Conservation (phyloP, 2,888 invertebrate species). For the Cetonia aurata region DNA sequence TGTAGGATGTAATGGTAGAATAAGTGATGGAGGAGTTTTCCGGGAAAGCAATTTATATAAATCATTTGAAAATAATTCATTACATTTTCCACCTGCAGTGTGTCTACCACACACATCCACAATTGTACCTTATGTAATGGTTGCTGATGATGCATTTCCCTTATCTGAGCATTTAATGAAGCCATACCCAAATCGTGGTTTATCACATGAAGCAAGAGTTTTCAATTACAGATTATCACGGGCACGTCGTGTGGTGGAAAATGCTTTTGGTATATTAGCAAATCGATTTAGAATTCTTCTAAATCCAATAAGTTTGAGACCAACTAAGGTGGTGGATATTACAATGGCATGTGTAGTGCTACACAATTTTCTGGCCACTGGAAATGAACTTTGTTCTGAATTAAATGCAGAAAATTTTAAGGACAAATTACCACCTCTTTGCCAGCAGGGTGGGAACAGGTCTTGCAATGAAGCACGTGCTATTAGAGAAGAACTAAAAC, state of each 20-base stretch:
- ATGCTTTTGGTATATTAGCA: slow-evolving; percentile 48
- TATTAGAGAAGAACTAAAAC: background rate
- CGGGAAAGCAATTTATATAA: slow-evolving; percentile 47
- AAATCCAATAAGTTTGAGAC: slow-evolving; percentile 42
- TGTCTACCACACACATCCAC: slow-evolving; percentile 48
- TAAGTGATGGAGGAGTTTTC: slow-evolving; percentile 54
- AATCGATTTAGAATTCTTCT: slow-evolving; percentile 47
- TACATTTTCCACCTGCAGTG: slow-evolving; percentile 46
- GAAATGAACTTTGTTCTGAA: slow-evolving; percentile 1
- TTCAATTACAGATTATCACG: slow-evolving; percentile 56
- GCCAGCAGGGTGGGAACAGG: background rate
- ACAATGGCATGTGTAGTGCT: slow-evolving; percentile 45
- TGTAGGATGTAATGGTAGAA: slow-evolving; percentile 47
- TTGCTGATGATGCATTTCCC: slow-evolving; percentile 56
- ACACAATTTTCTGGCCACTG: slow-evolving; percentile 47
- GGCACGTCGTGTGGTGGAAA: slow-evolving; percentile 47
- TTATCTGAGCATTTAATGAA: slow-evolving; percentile 55
- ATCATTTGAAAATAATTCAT: slow-evolving; percentile 47
- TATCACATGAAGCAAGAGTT: slow-evolving; percentile 52
- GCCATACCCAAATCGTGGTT: slow-evolving; percentile 52
- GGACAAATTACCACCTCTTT: background rate
- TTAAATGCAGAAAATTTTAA: slow-evolving; percentile 1
- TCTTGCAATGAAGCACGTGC: slow-evolving; percentile 6
- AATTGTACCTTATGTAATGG: slow-evolving; percentile 40
- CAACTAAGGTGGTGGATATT: slow-evolving; percentile 44